Percentiles rank a stretch among this genome's conserved stretches.
phyloP scores from a whole-genome alignment of 2,888 invertebrate genomes.

The Kryphioiulus occultus region DNA sequence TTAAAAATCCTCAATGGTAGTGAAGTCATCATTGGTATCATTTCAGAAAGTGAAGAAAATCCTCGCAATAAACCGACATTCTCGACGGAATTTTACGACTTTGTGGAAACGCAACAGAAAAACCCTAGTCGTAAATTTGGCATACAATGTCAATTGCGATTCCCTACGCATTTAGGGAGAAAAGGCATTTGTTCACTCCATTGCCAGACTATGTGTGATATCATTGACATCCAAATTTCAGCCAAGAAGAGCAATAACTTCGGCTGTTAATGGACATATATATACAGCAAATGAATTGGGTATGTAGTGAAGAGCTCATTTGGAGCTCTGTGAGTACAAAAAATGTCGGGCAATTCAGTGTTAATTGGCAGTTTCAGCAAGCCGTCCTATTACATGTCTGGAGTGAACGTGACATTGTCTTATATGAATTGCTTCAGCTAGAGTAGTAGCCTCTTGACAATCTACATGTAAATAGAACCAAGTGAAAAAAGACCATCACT shows the following conservation, averaged over 20 bases:
- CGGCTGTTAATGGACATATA: conserved; percentile 1
- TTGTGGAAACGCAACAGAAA: neutral
- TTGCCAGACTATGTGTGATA: neutral
- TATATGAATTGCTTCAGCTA: conserved; percentile 6
- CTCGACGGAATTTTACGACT: neutral
- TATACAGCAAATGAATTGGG: conserved; percentile 15
- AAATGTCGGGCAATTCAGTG: conserved; percentile 17
- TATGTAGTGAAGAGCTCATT: conserved; percentile 30
- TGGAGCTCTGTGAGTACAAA: neutral
- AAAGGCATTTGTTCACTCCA: neutral
- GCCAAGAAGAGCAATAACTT: conserved; percentile 24
- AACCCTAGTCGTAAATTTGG: conserved; percentile 10
- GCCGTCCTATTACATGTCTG: conserved; percentile 22
- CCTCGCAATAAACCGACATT: neutral
- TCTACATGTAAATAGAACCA: neutral
- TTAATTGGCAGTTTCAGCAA: conserved; percentile 25
- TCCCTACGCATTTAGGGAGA: neutral
- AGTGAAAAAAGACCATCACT: neutral
- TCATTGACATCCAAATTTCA: conserved; percentile 31
- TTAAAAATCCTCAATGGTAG: no score
- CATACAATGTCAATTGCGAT: neutral
- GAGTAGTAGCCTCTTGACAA: neutral
- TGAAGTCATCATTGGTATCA: no score
- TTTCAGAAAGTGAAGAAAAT: neutral
- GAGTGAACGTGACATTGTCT: conserved; percentile 11